Conservation (phyloP, 2,888 invertebrate genomes). For the Scaptomyza caliginosa region DNA sequence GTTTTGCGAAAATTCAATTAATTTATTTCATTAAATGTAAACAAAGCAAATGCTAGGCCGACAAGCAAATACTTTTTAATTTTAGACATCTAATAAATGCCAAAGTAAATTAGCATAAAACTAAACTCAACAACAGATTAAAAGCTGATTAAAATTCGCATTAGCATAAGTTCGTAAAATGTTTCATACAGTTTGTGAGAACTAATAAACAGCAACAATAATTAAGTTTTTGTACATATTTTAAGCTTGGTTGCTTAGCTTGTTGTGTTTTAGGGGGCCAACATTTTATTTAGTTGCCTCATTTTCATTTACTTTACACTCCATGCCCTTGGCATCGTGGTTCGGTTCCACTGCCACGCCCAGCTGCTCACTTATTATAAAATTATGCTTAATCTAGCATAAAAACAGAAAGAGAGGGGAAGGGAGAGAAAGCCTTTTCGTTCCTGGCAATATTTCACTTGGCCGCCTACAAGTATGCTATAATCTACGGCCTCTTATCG, state of each 20-base stretch:
- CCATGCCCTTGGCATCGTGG: background rate
- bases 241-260: background rate
- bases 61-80: background rate
- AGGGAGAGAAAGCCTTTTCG: background rate
- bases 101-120: background rate
- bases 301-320: constrained; percentile 10
- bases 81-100: too few species aligned
- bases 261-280: constrained; percentile 2
- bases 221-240: constrained; percentile 5
- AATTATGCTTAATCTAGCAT: constrained; percentile 73
- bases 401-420: constrained; percentile 39
- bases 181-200: constrained; percentile 5
- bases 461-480: constrained; percentile 50
- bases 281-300: constrained; percentile 22
- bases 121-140: constrained; percentile 1
- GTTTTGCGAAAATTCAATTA: constrained; percentile 13
- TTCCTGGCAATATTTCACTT: constrained; percentile 54
- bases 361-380: constrained; percentile 58
- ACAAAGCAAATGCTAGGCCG: background rate
- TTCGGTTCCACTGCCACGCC: too few species aligned
- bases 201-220: constrained; percentile 18
- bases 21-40: background rate
- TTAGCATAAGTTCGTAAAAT: constrained; percentile 16
- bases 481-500: constrained; percentile 32
- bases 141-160: constrained; percentile 1